Evolutionary conservation across 37 sponge, comb jelly and placozoan genomes (phyloP).

Genomic region (Bolinopsis microptera): DNA sequence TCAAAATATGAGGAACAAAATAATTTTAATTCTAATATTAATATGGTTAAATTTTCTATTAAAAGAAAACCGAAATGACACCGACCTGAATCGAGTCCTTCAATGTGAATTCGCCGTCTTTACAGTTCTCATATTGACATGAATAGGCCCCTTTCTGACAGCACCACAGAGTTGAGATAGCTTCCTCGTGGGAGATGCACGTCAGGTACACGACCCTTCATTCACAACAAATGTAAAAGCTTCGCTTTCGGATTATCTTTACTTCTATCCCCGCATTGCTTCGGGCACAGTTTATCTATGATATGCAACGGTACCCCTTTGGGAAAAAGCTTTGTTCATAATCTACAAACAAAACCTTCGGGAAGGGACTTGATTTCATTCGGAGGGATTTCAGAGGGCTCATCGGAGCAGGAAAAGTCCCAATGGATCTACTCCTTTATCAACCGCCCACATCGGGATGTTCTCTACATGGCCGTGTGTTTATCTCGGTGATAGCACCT

Average conservation of each 20-base stretch:
- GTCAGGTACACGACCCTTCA: conserved; percentile 1
- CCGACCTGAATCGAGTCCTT: background rate
- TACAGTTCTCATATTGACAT: background rate
- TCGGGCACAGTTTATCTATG: background rate
- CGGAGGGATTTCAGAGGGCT: background rate
- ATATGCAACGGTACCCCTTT: background rate
- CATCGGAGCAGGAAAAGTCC: background rate
- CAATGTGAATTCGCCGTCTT: background rate
- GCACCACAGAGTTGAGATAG: conserved; percentile 1
- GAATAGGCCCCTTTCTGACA: background rate
- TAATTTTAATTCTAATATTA: no score
- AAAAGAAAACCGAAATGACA: background rate
- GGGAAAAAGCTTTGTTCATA: background rate
- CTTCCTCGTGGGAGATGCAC: background rate
- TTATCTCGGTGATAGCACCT: background rate
- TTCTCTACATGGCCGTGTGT: background rate
- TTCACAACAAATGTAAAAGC: background rate
- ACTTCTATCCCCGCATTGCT: background rate
- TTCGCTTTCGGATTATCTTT: background rate
- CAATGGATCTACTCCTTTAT: background rate
- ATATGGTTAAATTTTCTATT: no score
- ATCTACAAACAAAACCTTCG: background rate
- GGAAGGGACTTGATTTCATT: background rate
- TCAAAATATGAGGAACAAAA: no score
- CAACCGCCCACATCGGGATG: conserved; percentile 18